These are phyloP conservation scores for Aphelocoma californica DNA, from an alignment of 2,797 vertebrate genomes.

Conservation along the genomic window DNA sequence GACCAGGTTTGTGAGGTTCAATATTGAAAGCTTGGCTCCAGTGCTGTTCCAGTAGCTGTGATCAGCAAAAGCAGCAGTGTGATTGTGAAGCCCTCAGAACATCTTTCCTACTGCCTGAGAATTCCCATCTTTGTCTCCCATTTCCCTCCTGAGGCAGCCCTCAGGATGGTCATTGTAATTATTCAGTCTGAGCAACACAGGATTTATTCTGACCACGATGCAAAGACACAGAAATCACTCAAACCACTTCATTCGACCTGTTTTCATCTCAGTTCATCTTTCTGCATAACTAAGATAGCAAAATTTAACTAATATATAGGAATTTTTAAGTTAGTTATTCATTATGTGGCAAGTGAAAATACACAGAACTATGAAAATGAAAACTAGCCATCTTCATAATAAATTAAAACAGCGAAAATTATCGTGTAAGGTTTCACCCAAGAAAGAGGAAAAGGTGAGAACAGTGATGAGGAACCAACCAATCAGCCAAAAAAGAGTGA, in stretches of 20 bases:
- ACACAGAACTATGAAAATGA: not conserved
- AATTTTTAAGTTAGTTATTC: not conserved
- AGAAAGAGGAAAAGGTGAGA: not conserved
- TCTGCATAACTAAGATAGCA: not conserved
- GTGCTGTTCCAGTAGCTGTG: not conserved
- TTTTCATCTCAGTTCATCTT: not conserved
- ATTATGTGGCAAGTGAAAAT: not conserved
- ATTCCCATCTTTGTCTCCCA: not conserved
- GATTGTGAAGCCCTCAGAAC: not conserved
- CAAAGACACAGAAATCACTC: not conserved
- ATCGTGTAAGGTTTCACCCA: not conserved
- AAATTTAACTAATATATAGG: not conserved
- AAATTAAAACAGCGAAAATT: not conserved
- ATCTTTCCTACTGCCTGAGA: not conserved
- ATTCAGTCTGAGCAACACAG: not conserved
- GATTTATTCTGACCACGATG: not conserved
- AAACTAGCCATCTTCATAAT: not conserved
- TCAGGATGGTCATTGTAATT: not conserved
- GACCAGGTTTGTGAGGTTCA: not conserved
- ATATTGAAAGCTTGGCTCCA: not conserved
- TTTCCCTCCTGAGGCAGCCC: not conserved
- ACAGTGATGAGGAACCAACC: not conserved
- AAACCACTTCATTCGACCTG: not conserved
- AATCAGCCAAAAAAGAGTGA: not conserved
- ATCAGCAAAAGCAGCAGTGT: not conserved